Evolutionary conservation across 2,888 invertebrate species (phyloP).

Genomic region (Zaprionus lineosus): DNA sequence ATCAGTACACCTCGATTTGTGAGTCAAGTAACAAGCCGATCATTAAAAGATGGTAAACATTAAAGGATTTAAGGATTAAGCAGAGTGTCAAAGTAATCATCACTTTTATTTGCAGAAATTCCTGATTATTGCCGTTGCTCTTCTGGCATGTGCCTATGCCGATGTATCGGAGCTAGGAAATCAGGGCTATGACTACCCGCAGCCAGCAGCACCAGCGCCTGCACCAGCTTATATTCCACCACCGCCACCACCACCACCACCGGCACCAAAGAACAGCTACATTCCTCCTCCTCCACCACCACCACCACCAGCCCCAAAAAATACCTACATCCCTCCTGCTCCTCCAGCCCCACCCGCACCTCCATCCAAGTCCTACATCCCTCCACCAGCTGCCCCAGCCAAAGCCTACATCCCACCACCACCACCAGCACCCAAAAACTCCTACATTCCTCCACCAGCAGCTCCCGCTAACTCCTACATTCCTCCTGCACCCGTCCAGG

Average conservation of each 20-base stretch:
- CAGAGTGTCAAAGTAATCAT: neutral
- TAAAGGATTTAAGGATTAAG: slow-evolving; percentile 11
- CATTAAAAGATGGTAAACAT: slow-evolving; percentile 47
- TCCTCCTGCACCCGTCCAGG: slow-evolving; percentile 52
- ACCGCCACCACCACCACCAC: slow-evolving; percentile 35
- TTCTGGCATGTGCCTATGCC: slow-evolving; percentile 71
- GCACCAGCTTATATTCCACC: slow-evolving; percentile 54
- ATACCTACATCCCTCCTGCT: slow-evolving; percentile 53
- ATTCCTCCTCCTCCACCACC: slow-evolving; percentile 30
- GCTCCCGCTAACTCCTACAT: slow-evolving; percentile 64
- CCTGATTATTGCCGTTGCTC: slow-evolving; percentile 61
- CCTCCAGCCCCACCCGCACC: slow-evolving; percentile 43
- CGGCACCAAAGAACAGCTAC: slow-evolving; percentile 27
- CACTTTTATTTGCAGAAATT: slow-evolving; percentile 49
- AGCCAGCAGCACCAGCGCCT: slow-evolving; percentile 58
- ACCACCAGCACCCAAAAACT: slow-evolving; percentile 32
- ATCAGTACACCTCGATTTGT: slow-evolving; percentile 63
- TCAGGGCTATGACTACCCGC: slow-evolving; percentile 66
- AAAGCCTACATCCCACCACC: slow-evolving; percentile 23
- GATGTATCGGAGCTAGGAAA: slow-evolving; percentile 63
- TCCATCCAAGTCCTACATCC: slow-evolving; percentile 44
- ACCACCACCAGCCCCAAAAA: slow-evolving; percentile 29
- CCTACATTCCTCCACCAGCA: slow-evolving; percentile 53
- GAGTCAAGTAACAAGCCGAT: slow-evolving; percentile 36
- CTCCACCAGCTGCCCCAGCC: slow-evolving; percentile 31